A percentile compares a stretch with the other conserved stretches of the same genome.
These are phyloP conservation scores for Brevimyrus niger DNA, from an alignment of 2,113 vertebrate genomes.

Conservation along the genomic window DNA sequence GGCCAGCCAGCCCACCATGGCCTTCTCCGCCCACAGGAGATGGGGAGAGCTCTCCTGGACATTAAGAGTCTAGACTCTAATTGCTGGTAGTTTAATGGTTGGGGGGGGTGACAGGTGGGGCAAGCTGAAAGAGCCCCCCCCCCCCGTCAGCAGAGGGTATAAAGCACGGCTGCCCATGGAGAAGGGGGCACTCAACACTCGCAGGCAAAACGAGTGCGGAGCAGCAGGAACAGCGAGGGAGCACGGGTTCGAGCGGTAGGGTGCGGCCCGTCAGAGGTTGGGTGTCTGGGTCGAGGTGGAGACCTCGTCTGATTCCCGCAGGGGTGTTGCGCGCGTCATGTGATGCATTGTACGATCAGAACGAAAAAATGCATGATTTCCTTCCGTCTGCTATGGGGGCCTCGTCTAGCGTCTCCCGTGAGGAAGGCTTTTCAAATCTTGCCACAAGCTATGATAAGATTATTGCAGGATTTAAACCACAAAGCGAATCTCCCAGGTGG, in stretches of 20 bases:
- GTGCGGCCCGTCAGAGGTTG: neutral
- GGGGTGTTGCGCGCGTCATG: neutral
- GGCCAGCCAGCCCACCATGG: neutral
- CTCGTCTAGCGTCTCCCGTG: neutral
- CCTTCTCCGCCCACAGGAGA: neutral
- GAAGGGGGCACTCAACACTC: neutral
- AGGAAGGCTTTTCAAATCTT: neutral
- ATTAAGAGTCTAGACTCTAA: neutral
- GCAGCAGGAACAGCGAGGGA: neutral
- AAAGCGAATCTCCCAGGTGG: neutral
- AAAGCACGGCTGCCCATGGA: neutral
- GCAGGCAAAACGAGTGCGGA: neutral
- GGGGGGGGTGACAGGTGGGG: slow-evolving; percentile 16
- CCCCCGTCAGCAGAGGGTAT: neutral
- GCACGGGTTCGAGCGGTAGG: neutral
- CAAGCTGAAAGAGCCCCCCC: neutral
- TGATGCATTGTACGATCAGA: neutral
- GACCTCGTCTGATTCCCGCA: neutral
- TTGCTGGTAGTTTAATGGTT: neutral
- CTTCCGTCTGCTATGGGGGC: neutral
- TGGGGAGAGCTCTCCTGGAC: neutral
- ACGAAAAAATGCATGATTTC: neutral
- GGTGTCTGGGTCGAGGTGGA: neutral
- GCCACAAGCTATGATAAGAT: neutral
- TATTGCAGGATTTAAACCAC: neutral